Evolutionary conservation across 2,797 vertebrate genomes (phyloP).

Genomic region (Crenichthys baileyi): DNA sequence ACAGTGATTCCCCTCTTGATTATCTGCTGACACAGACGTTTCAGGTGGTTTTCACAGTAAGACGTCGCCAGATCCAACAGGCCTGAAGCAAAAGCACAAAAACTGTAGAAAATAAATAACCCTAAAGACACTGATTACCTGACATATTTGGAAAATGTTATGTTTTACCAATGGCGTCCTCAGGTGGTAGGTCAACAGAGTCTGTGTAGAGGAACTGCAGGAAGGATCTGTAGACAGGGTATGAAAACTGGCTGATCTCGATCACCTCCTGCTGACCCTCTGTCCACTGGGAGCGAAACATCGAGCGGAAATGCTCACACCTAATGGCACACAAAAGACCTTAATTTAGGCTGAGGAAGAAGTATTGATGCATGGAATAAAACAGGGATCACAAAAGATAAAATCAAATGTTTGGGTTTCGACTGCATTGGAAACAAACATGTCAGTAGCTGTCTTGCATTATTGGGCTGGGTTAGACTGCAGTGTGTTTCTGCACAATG

Average conservation of each 20-base stretch:
- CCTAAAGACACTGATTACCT: not conserved
- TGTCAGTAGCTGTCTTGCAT: too few relatives aligned
- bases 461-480: too few relatives aligned
- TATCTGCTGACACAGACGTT: constrained; percentile 94
- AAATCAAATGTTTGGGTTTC: too few relatives aligned
- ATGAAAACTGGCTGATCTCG: constrained; percentile 94
- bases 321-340: constrained; percentile 62
- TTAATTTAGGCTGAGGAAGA: not conserved
- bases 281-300: constrained; percentile 98
- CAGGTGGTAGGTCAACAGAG: constrained; percentile 88
- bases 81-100: constrained; percentile 71
- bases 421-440: too few relatives aligned
- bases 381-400: not conserved
- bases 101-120: not conserved
- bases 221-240: constrained; percentile 94
- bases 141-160: not conserved
- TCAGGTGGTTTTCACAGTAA: constrained; percentile 95
- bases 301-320: constrained; percentile 97
- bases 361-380: not conserved
- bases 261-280: constrained; percentile 95
- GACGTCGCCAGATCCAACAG: constrained; percentile 95
- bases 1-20: constrained; percentile 95
- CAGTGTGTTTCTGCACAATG: too few relatives aligned
- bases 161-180: constrained; percentile 91
- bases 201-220: constrained; percentile 96